phyloP scores from a whole-genome alignment of 2,113 vertebrate genomes.

The Tachysurus vachellii region DNA sequence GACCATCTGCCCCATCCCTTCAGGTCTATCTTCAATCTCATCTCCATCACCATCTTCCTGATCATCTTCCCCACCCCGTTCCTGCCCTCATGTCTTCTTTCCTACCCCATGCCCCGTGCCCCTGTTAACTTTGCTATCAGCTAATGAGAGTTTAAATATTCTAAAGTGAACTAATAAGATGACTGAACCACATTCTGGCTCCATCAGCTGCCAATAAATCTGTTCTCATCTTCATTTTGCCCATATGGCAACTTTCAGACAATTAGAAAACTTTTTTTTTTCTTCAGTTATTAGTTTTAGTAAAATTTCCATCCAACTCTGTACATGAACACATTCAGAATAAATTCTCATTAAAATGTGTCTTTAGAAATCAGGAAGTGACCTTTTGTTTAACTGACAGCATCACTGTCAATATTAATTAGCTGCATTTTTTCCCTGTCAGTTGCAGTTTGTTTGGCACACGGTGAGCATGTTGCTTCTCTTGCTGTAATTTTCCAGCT shows the following conservation, averaged over 20 bases:
- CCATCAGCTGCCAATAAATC: neutral
- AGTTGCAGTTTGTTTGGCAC: slow-evolving; percentile 26
- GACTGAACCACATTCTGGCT: neutral
- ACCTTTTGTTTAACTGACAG: slow-evolving; percentile 28
- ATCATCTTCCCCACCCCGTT: neutral
- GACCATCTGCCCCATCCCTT: neutral
- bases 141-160: neutral
- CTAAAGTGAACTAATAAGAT: neutral
- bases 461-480: slow-evolving; percentile 3
- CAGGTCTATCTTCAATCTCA: neutral
- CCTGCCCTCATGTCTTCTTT: neutral
- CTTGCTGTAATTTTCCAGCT: slow-evolving; percentile 35
- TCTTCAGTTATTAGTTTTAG: neutral
- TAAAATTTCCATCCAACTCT: neutral
- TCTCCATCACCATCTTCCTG: neutral
- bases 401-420: slow-evolving; percentile 32
- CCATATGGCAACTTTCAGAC: neutral
- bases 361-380: slow-evolving; percentile 7
- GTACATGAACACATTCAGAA: neutral
- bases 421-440: neutral
- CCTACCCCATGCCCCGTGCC: neutral
- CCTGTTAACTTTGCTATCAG: neutral
- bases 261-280: neutral
- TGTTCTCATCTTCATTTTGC: neutral
- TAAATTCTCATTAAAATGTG: neutral